Conservation (phyloP, 2,797 vertebrate genomes). For the Meda fulgida region DNA sequence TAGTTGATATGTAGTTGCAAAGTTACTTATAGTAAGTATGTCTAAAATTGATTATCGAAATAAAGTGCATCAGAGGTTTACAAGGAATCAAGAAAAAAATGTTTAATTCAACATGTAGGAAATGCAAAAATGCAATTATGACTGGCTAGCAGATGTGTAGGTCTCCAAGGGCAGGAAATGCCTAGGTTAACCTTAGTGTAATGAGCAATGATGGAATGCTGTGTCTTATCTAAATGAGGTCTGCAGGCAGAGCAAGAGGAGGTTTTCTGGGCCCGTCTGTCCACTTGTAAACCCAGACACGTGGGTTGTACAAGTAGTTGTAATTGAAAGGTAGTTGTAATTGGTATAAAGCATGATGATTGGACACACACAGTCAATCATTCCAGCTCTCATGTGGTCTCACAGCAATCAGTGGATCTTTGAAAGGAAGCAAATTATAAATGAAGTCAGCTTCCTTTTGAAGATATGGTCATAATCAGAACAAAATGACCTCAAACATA, state of each 20-base stretch:
- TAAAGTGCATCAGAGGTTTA: not conserved
- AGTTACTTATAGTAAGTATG: not conserved
- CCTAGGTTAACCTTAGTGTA: conserved; percentile 18
- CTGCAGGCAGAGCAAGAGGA: not conserved
- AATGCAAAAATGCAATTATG: conserved; percentile 4
- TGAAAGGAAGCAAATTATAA: conserved; percentile 14
- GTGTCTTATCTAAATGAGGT: conserved; percentile 37
- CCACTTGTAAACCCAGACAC: conserved; percentile 28
- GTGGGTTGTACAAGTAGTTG: not conserved
- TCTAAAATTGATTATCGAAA: too few relatives aligned
- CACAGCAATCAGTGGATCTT: conserved; percentile 21
- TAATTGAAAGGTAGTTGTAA: conserved; percentile 40
- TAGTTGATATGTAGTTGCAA: not conserved
- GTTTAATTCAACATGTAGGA: not conserved
- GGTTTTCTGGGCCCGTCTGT: conserved; percentile 1
- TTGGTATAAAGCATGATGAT: conserved; percentile 23
- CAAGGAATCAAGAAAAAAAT: not conserved
- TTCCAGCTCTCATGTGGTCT: conserved; percentile 20
- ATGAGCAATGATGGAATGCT: conserved; percentile 29
- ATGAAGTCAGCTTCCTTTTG: conserved; percentile 7
- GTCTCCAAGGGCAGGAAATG: conserved; percentile 1
- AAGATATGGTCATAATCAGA: conserved; percentile 17
- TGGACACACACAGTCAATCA: conserved; percentile 29
- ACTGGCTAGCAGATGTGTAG: conserved; percentile 28
- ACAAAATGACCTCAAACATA: conserved; percentile 18